phyloP scores from a whole-genome alignment of 1,140 invertebrate genomes.

The Caenorhabditis briggsae region DNA sequence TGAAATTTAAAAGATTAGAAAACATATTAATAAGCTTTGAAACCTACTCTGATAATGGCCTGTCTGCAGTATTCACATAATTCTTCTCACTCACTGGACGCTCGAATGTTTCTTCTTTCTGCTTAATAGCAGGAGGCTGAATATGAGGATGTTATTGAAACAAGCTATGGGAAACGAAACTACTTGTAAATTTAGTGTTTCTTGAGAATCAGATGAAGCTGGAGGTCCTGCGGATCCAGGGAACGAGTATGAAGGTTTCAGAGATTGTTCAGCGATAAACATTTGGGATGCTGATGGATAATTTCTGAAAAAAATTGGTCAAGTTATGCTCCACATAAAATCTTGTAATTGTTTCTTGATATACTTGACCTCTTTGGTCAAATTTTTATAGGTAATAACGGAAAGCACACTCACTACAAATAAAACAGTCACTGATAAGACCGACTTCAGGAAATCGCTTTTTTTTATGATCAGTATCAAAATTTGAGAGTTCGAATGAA shows the following conservation, averaged over 20 bases:
- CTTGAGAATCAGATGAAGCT: not conserved
- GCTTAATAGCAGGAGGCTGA: constrained; percentile 24
- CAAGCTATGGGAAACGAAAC: not conserved
- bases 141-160: not conserved
- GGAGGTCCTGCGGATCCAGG: not conserved
- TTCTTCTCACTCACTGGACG: not conserved
- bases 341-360: too few relatives aligned
- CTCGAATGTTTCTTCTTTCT: constrained; percentile 28
- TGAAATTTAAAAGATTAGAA: not conserved
- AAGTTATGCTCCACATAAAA: too few relatives aligned
- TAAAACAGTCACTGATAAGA: too few relatives aligned
- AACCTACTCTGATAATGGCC: constrained; percentile 21
- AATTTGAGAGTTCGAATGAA: too few relatives aligned
- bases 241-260: not conserved
- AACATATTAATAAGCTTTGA: not conserved
- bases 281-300: constrained; percentile 17
- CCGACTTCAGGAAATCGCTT: too few relatives aligned
- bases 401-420: too few relatives aligned
- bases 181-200: constrained; percentile 25
- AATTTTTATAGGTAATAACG: too few relatives aligned
- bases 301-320: not conserved
- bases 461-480: too few relatives aligned
- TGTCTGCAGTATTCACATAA: not conserved
- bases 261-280: not conserved
- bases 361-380: too few relatives aligned